Evolutionary conservation across 2,888 invertebrate genomes (phyloP).

Genomic region (Pristionchus maxplancki): DNA sequence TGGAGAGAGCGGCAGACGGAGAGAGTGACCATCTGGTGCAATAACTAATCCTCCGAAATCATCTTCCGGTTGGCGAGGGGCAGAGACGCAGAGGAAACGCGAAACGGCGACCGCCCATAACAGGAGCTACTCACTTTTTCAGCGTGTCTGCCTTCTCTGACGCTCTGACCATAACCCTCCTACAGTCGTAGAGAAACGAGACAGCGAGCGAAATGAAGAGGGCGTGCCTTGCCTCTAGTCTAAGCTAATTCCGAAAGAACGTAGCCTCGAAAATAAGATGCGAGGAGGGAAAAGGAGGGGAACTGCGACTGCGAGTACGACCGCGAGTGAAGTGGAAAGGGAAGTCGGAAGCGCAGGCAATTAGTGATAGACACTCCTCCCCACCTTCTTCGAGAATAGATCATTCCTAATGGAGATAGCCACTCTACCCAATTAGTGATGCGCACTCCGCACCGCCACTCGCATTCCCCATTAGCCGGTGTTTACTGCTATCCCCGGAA

Average conservation of each 20-base stretch:
- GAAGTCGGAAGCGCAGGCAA: neutral
- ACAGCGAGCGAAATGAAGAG: neutral
- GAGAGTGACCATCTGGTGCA: constrained; percentile 38
- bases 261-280: constrained; percentile 32
- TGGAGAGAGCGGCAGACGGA: constrained; percentile 4
- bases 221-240: neutral
- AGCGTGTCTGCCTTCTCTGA: neutral
- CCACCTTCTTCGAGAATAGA: too few species aligned
- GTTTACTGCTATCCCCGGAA: neutral
- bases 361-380: neutral
- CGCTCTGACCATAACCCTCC: too few species aligned
- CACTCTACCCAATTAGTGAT: neutral
- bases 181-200: neutral
- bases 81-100: neutral
- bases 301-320: neutral
- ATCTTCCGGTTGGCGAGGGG: constrained; percentile 11
- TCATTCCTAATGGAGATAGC: too few species aligned
- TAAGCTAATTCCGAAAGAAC: constrained; percentile 40
- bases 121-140: neutral
- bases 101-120: neutral
- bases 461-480: neutral
- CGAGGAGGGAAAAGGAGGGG: neutral
- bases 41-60: constrained; percentile 43
- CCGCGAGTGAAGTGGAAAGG: constrained; percentile 18
- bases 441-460: neutral